phyloP scores from a whole-genome alignment of 2,888 invertebrate genomes.

The Punctoribates punctum region DNA sequence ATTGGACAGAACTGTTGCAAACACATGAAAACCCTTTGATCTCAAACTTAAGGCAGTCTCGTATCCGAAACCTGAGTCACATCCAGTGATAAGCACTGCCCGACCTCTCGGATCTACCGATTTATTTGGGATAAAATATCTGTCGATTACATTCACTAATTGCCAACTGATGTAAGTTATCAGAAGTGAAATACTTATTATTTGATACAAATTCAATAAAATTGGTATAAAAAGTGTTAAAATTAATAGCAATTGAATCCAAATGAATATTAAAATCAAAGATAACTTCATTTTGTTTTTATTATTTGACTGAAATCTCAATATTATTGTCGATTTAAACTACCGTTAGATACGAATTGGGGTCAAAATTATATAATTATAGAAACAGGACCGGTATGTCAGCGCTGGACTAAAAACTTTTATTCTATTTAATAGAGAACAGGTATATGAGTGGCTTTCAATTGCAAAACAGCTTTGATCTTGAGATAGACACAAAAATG shows the following conservation, averaged over 20 bases:
- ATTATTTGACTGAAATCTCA: neutral
- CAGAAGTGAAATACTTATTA: slow-evolving; percentile 21
- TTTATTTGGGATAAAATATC: slow-evolving; percentile 8
- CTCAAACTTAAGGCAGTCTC: neutral
- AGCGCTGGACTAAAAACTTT: too few species aligned
- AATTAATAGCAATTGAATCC: neutral
- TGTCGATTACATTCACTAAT: neutral
- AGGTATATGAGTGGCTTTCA: too few species aligned
- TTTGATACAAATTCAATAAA: neutral
- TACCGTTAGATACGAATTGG: too few species aligned
- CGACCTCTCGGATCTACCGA: neutral
- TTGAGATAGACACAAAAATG: too few species aligned
- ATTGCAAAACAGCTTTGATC: too few species aligned
- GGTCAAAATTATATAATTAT: too few species aligned
- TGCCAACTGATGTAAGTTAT: neutral
- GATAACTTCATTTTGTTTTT: neutral
- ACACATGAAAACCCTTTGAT: slow-evolving; percentile 26
- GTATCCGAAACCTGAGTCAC: slow-evolving; percentile 42
- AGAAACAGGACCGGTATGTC: too few species aligned
- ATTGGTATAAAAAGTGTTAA: slow-evolving; percentile 5
- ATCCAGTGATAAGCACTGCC: slow-evolving; percentile 27
- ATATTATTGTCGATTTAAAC: too few species aligned
- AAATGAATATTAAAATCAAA: neutral
- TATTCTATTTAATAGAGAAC: too few species aligned
- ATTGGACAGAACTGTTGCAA: neutral